phyloP scores from a whole-genome alignment of 1,140 invertebrate species.

The Kradibia gibbosae region DNA sequence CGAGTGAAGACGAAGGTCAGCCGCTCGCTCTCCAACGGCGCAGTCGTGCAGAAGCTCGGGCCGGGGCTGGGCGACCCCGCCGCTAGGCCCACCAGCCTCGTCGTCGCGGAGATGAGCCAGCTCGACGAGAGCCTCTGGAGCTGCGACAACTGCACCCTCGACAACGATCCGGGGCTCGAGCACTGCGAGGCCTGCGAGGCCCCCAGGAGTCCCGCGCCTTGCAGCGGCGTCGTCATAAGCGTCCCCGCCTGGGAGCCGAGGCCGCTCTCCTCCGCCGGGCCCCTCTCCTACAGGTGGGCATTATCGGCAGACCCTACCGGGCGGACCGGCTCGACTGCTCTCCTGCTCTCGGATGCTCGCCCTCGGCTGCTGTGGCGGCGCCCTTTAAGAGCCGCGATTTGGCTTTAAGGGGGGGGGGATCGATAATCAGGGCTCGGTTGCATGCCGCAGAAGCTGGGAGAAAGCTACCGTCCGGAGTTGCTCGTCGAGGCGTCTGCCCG shows the following conservation, averaged over 20 bases:
- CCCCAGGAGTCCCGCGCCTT: slow-evolving; percentile 72
- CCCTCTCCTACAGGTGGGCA: slow-evolving; percentile 76
- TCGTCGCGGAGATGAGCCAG: slow-evolving; percentile 64
- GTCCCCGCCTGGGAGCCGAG: slow-evolving; percentile 72
- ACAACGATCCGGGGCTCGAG: slow-evolving; percentile 71
- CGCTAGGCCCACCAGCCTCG: slow-evolving; percentile 66
- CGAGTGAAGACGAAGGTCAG: slow-evolving; percentile 75
- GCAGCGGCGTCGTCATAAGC: slow-evolving; percentile 73
- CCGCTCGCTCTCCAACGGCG: slow-evolving; percentile 74
- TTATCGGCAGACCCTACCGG: too few relatives aligned
- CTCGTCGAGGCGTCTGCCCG: too few relatives aligned
- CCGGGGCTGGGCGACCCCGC: slow-evolving; percentile 56
- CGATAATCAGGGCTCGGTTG: too few relatives aligned
- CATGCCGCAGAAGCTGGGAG: too few relatives aligned
- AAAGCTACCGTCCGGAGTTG: too few relatives aligned
- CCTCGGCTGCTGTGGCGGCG: too few relatives aligned
- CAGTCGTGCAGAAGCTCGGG: slow-evolving; percentile 65
- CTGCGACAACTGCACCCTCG: slow-evolving; percentile 76
- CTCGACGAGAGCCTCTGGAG: slow-evolving; percentile 72
- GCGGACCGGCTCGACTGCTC: too few relatives aligned
- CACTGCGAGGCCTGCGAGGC: slow-evolving; percentile 79
- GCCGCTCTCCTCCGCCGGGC: slow-evolving; percentile 71
- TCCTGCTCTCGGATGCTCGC: too few relatives aligned
- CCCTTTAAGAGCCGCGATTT: too few relatives aligned
- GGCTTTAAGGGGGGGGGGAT: too few relatives aligned